A percentile compares a stretch with the other conserved stretches of the same genome.
phyloP scores from a whole-genome alignment of 1,140 invertebrate species.

The Drosophila triauraria region DNA sequence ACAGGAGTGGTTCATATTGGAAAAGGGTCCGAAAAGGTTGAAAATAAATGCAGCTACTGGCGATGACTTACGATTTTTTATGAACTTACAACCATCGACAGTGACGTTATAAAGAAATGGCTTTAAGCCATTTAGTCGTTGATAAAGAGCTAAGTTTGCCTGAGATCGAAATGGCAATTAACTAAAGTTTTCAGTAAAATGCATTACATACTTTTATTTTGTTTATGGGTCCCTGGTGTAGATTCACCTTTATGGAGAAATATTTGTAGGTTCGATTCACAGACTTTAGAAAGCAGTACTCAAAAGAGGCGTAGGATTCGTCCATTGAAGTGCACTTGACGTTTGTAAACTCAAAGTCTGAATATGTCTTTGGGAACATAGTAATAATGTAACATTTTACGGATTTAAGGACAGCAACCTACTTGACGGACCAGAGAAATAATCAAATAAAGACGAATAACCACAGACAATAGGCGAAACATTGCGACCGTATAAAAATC shows the following conservation, averaged over 20 bases:
- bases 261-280: constrained; percentile 14
- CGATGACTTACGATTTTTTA: not conserved
- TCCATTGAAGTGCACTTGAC: not conserved
- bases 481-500: not conserved
- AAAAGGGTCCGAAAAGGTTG: not conserved
- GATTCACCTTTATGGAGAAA: not conserved
- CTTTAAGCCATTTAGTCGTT: constrained; percentile 2
- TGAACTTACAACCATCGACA: not conserved
- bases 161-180: not conserved
- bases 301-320: not conserved
- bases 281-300: constrained; percentile 8
- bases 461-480: not conserved
- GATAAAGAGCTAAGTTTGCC: not conserved
- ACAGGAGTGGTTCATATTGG: constrained; percentile 9
- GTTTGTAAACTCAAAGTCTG: constrained; percentile 4
- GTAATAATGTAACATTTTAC: not conserved
- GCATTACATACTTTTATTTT: not conserved
- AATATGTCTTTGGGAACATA: not conserved
- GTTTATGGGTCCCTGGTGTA: not conserved
- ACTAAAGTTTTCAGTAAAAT: not conserved
- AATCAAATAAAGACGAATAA: not conserved
- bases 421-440: not conserved
- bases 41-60: not conserved
- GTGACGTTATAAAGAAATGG: constrained; percentile 13
- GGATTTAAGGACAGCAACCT: not conserved